Base-by-base conservation (phyloP, 2,888 invertebrate genomes). In the Polietes domitor region DNA sequence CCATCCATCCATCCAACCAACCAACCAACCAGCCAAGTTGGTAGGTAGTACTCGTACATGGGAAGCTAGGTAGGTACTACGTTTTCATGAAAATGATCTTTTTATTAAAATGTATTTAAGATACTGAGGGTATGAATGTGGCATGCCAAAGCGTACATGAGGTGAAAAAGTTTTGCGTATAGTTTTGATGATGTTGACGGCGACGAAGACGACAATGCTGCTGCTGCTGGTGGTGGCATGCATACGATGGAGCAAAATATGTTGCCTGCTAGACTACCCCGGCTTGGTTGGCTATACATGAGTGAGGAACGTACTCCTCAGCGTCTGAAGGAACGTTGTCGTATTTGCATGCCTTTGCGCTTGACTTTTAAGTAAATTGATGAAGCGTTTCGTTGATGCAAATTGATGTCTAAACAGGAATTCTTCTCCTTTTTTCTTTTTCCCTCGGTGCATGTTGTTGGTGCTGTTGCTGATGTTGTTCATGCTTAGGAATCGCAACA, bases 331-430 rank as follows among this genome's bases (percentile, higher is more conserved):
- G 61, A 61, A n/a, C 24, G 58, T 58, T 53, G 68, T 72, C 78
- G 68, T 77, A 78, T 84, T 79, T 84, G 81, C 81, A 84, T 84
- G 78, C 78, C 81, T 84, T 73, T 79, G 81, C 84, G 81, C 81
- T 81, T 81, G 81, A 84, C 84, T 84, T 84, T 84, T 79, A 84
- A 79, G 84, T 79, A 84, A 84, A 89, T 90, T 90, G 90, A 90
- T 90, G 89, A 88, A 89, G 89, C 89, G 88, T 90, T 89, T 89
- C 88, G 89, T 87, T 89, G 89, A 90, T 90, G 89, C 89, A 89
- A 90, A 89, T 89, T 89, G 90, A 90, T 89, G 89, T 80, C 81
- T 80, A 82, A 85, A 82, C 82, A 82, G 81, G 74, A 81, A 84
- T 84, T 84, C 73, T 68, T 68, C 19, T 28, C 43, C 43, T 43